Evolutionary conservation across 2,888 invertebrate species (phyloP), one percentile per base, ranked within the genome.

Genomic region (Melieria picta): DNA sequence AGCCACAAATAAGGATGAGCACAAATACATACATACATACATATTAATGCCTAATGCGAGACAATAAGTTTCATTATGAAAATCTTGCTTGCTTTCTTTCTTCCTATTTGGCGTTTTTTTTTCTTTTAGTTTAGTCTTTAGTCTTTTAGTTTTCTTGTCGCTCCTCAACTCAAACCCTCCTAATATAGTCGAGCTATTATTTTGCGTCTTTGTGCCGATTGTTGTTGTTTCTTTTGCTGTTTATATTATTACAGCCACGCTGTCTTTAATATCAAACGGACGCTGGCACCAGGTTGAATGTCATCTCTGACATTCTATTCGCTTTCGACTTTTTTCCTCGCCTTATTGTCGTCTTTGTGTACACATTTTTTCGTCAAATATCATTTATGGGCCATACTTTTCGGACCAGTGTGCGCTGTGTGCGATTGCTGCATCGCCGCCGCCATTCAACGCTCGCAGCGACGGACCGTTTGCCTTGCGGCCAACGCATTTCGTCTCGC

Each of bases 31-130:
- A 5, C 30, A 13, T 42, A 13, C 11, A 10, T 42, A 9, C 7
- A 7, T 4, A 4, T 47, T 57, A 30, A 3, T 46, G 47, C 42
- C 11, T 66, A 72, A 72, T 69, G 63, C 62, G 42, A 63, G 46
- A 52, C 66, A 63, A 66, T 72, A 61, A 72, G 63, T 72, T 72
- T 69, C 63, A 62, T 58, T 62, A 64, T 60, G 65, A 65, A 65
- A 65, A 56, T 62, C 56, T 69, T 52, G 48, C 16, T n/a, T 43
- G n/a, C 43, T 48, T 46, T 56, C 5, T 9, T 7, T 56, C n/a
- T 9, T 7, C 48, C n/a, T 11, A 13, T 42, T 52, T 16, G 4
- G 52, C 30, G 30, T 62, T n/a, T 16, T 30, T 13, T 10, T 52
- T 11, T 52, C 16, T 16, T 16, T 16, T 16, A 16, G 16, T 16